Evolutionary conservation across 2,113 vertebrate genomes (phyloP).

Genomic region (Progne subis): DNA sequence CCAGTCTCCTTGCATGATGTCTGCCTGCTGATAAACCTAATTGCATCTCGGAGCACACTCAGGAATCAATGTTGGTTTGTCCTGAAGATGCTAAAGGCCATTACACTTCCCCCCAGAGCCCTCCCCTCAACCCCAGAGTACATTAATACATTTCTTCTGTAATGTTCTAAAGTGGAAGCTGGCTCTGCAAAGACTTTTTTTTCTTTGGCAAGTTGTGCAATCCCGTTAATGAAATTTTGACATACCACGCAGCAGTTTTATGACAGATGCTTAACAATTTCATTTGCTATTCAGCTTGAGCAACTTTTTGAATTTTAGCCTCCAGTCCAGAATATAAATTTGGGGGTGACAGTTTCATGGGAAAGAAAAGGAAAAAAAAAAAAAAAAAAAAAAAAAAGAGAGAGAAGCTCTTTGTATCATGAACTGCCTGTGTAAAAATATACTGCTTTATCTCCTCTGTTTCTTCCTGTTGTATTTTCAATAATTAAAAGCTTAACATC

Average conservation of each 20-base stretch:
- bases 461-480: slow-evolving; percentile 50
- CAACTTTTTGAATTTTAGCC: slow-evolving; percentile 51
- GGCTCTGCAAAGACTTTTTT: slow-evolving; percentile 39
- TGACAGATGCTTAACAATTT: slow-evolving; percentile 65
- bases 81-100: slow-evolving; percentile 21
- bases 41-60: neutral
- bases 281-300: slow-evolving; percentile 57
- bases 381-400: neutral
- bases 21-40: slow-evolving; percentile 35
- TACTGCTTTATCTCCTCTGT: slow-evolving; percentile 25
- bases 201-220: slow-evolving; percentile 54
- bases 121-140: neutral
- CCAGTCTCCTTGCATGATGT: neutral
- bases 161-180: slow-evolving; percentile 68
- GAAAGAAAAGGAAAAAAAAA: neutral
- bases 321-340: slow-evolving; percentile 64
- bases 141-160: slow-evolving; percentile 45
- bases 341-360: slow-evolving; percentile 31
- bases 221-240: slow-evolving; percentile 63
- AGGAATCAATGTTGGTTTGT: slow-evolving; percentile 48
- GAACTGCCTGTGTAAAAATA: slow-evolving; percentile 43
- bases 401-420: neutral
- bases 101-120: slow-evolving; percentile 12
- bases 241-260: slow-evolving; percentile 62
- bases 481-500: slow-evolving; percentile 41